Conservation (phyloP, 2,888 invertebrate genomes). For the Plusia festucae region DNA sequence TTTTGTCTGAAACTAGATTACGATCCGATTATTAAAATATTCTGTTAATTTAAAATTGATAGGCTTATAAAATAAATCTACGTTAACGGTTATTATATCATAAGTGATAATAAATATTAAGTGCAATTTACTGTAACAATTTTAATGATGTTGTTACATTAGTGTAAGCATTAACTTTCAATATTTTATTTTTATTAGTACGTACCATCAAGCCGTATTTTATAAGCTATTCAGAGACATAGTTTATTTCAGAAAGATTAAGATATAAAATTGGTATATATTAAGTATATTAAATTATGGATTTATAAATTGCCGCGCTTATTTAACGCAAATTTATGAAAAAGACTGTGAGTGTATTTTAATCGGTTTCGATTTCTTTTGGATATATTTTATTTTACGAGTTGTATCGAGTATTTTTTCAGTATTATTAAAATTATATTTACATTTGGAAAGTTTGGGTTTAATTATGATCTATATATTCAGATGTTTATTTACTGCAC, state of each 20-base stretch:
- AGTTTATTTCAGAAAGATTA: slow-evolving; percentile 38
- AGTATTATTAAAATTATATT: slow-evolving; percentile 59
- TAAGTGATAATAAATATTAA: slow-evolving; percentile 61
- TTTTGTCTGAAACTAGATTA: slow-evolving; percentile 41
- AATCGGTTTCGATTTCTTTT: slow-evolving; percentile 36
- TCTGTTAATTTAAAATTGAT: slow-evolving; percentile 40
- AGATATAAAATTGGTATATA: slow-evolving; percentile 14
- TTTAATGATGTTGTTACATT: slow-evolving; percentile 55
- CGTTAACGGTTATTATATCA: slow-evolving; percentile 44
- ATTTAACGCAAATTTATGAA: slow-evolving; percentile 31
- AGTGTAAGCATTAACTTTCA: slow-evolving; percentile 55
- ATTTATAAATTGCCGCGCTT: slow-evolving; percentile 35
- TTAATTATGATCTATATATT: slow-evolving; percentile 23
- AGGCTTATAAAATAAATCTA: slow-evolving; percentile 36
- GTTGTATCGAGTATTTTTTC: slow-evolving; percentile 53
- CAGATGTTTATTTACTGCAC: slow-evolving; percentile 33
- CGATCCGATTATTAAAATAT: slow-evolving; percentile 34
- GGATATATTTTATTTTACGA: slow-evolving; percentile 26
- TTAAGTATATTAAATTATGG: slow-evolving; percentile 13
- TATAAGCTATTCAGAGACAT: slow-evolving; percentile 39
- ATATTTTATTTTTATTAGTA: slow-evolving; percentile 56
- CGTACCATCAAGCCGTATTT: slow-evolving; percentile 44
- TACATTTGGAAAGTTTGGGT: slow-evolving; percentile 18
- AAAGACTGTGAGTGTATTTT: slow-evolving; percentile 54
- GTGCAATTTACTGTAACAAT: slow-evolving; percentile 63